A percentile compares a stretch with the other conserved stretches of the same genome.
Evolutionary conservation across 2,888 invertebrate species (phyloP).

Genomic region (Cephus sareptanus): DNA sequence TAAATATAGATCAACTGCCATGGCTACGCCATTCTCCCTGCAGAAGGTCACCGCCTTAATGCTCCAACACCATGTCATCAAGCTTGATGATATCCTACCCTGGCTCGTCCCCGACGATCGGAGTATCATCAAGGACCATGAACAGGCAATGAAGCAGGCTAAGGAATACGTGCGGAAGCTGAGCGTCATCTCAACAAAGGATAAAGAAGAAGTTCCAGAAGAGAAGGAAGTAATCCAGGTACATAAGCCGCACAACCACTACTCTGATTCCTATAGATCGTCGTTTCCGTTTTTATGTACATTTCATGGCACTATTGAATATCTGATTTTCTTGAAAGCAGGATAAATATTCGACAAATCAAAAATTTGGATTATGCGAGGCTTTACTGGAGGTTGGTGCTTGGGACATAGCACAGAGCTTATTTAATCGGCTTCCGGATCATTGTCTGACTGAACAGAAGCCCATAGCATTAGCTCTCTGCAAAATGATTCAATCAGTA

Average conservation of each 20-base stretch:
- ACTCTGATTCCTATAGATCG: background rate
- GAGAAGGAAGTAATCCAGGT: slow-evolving; percentile 78
- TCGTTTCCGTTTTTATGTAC: background rate
- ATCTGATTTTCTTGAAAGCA: slow-evolving; percentile 31
- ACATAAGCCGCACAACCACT: slow-evolving; percentile 21
- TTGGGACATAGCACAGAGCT: slow-evolving; percentile 86
- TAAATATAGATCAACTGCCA: slow-evolving; percentile 77
- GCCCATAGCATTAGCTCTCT: slow-evolving; percentile 82
- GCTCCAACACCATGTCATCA: slow-evolving; percentile 87
- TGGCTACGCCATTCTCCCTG: slow-evolving; percentile 81
- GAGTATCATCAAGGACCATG: slow-evolving; percentile 82
- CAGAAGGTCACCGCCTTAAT: slow-evolving; percentile 92
- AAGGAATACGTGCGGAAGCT: slow-evolving; percentile 90
- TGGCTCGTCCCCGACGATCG: slow-evolving; percentile 93
- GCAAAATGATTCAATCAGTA: slow-evolving; percentile 82
- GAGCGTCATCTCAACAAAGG: slow-evolving; percentile 84
- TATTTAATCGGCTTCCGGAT: slow-evolving; percentile 86
- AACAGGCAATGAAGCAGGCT: slow-evolving; percentile 84
- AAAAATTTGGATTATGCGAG: slow-evolving; percentile 93
- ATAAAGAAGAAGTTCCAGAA: slow-evolving; percentile 77
- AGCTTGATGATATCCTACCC: slow-evolving; percentile 87
- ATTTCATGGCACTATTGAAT: background rate
- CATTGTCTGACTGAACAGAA: slow-evolving; percentile 82
- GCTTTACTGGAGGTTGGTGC: slow-evolving; percentile 89
- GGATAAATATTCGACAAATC: slow-evolving; percentile 76